phyloP scores from a whole-genome alignment of 2,113 vertebrate genomes.

The Eolophus roseicapilla region DNA sequence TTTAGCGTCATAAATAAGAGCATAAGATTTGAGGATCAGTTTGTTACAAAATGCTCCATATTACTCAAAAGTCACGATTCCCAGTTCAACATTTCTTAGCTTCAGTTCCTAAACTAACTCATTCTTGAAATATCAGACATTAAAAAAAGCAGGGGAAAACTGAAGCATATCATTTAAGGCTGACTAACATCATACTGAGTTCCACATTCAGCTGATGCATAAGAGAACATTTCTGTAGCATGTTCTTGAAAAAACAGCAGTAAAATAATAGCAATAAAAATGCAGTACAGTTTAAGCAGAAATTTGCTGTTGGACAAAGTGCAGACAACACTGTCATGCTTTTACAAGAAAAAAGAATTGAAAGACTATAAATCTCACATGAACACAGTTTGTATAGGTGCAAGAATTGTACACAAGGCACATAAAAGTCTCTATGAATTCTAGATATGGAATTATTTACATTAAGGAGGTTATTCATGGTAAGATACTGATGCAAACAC shows the following conservation, averaged over 20 bases:
- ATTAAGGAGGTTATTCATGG: neutral
- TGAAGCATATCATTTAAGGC: neutral
- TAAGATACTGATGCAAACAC: neutral
- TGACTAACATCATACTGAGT: neutral
- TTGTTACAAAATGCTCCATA: neutral
- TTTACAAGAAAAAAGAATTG: neutral
- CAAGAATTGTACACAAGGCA: neutral
- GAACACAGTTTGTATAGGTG: neutral
- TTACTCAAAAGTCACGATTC: neutral
- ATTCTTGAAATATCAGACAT: neutral
- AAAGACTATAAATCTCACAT: neutral
- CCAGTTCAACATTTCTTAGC: neutral
- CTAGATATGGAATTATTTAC: neutral
- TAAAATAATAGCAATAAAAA: neutral
- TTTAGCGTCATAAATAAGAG: neutral
- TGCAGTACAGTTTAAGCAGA: neutral
- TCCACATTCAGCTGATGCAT: neutral
- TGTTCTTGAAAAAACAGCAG: neutral
- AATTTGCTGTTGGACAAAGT: neutral
- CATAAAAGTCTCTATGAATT: neutral
- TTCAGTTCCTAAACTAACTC: neutral
- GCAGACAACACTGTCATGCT: neutral
- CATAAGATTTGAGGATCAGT: neutral
- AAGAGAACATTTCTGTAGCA: neutral
- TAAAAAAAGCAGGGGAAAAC: neutral